These are phyloP conservation scores for Halocynthia aurantium DNA, from an alignment of 23 tunicate genomes.

Conservation along the genomic window DNA sequence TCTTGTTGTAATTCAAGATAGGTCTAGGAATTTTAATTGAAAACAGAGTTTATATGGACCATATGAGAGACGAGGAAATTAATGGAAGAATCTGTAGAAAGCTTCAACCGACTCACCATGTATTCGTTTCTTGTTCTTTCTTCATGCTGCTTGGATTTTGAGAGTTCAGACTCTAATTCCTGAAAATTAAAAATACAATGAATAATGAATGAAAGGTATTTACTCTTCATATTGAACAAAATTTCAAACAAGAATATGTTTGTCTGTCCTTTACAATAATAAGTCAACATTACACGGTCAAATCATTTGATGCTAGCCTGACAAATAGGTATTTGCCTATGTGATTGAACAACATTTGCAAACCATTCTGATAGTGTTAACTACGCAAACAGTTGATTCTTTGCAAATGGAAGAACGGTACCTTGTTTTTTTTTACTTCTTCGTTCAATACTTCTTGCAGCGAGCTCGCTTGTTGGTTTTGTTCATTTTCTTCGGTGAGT, in stretches of 20 bases:
- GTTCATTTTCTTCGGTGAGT: constrained; percentile 59
- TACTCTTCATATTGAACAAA: too few species aligned
- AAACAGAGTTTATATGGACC: not conserved
- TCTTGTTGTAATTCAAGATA: constrained; percentile 66
- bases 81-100: too few species aligned
- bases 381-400: too few species aligned
- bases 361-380: too few species aligned
- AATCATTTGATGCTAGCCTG: too few species aligned
- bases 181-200: not conserved
- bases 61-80: not conserved
- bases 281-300: too few species aligned
- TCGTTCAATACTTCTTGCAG: constrained; percentile 12
- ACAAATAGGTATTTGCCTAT: too few species aligned
- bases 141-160: constrained; percentile 9
- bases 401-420: not conserved
- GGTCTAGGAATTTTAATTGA: constrained; percentile 2
- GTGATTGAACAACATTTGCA: too few species aligned
- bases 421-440: constrained; percentile 14
- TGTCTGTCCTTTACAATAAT: too few species aligned
- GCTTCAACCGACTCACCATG: not conserved
- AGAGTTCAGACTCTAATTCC: constrained; percentile 7
- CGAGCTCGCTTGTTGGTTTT: constrained; percentile 25
- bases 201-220: too few species aligned
- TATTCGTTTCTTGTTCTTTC: constrained; percentile 17
- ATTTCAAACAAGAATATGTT: too few species aligned